These are phyloP conservation scores for Myotis vivesi DNA, from an alignment of 2,797 vertebrate genomes.

Conservation along the genomic window DNA sequence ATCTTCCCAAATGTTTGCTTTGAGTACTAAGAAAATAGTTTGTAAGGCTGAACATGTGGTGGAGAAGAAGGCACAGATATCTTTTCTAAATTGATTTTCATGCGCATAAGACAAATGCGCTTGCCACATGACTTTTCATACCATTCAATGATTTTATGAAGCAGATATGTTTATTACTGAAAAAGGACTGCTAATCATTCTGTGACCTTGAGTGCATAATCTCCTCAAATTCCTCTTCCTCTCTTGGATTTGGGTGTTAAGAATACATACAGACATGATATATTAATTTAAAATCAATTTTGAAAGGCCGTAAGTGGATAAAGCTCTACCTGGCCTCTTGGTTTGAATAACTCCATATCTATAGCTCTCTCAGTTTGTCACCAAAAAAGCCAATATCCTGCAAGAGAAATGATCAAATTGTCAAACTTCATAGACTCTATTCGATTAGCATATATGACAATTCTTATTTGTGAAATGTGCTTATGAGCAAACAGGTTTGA, in stretches of 20 bases:
- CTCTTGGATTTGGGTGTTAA: neutral
- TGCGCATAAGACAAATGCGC: neutral
- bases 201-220: neutral
- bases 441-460: neutral
- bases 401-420: neutral
- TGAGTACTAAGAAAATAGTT: slow-evolving; percentile 12
- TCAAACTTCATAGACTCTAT: neutral
- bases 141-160: slow-evolving; percentile 4
- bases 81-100: slow-evolving; percentile 36
- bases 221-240: neutral
- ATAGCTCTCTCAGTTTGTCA: neutral
- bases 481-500: neutral
- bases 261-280: neutral
- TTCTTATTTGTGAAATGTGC: neutral
- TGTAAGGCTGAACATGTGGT: neutral
- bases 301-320: neutral
- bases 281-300: neutral
- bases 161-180: slow-evolving; percentile 1
- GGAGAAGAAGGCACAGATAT: neutral
- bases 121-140: slow-evolving; percentile 12
- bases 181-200: neutral
- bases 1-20: slow-evolving; percentile 40
- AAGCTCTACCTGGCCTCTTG: rapidly evolving
- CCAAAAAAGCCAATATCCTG: neutral
- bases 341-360: neutral